phyloP scores from a whole-genome alignment of 2,113 vertebrate species.

The Ceyx melanurus region DNA sequence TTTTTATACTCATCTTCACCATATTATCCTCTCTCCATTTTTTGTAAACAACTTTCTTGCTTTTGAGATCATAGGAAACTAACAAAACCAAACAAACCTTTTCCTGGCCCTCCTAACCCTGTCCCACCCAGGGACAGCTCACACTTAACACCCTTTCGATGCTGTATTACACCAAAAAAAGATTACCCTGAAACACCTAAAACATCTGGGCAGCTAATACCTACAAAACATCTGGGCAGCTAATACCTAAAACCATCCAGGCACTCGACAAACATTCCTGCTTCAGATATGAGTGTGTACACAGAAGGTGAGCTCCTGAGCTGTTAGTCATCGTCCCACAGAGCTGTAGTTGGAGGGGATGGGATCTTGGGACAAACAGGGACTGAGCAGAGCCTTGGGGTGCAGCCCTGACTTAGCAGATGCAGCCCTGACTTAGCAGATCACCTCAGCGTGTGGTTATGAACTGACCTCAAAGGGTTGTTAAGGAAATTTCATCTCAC shows the following conservation, averaged over 20 bases:
- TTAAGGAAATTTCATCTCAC: background rate
- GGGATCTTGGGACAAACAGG: background rate
- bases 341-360: background rate
- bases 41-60: background rate
- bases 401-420: background rate
- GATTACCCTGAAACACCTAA: no score
- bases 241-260: background rate
- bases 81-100: background rate
- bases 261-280: background rate
- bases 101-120: background rate
- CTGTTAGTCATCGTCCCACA: background rate
- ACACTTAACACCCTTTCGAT: background rate
- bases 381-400: background rate
- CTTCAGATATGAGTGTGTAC: background rate
- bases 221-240: no score
- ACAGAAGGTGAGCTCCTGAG: background rate
- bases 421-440: background rate
- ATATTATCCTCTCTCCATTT: background rate
- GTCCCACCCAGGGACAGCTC: background rate
- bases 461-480: background rate
- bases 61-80: background rate
- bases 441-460: background rate
- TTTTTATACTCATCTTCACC: background rate
- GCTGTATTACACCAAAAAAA: no score
- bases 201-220: no score